Evolutionary conservation across 2,888 invertebrate species (phyloP).

Genomic region (Neuroscelio doddi): DNA sequence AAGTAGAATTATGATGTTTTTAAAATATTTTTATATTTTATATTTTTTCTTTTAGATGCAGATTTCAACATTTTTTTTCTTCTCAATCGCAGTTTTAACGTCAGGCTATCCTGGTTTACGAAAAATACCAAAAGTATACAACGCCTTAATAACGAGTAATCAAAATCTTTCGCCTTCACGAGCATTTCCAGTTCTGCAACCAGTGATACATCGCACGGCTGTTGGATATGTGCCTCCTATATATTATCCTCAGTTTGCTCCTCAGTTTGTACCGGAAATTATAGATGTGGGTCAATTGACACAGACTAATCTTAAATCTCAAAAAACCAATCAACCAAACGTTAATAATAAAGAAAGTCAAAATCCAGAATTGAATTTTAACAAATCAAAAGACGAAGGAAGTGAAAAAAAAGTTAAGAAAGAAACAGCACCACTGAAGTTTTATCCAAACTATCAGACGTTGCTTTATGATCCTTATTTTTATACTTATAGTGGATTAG

Average conservation of each 20-base stretch:
- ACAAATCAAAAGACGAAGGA: constrained; percentile 3
- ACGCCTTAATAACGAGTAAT: constrained; percentile 84
- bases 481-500: constrained; percentile 61
- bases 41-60: constrained; percentile 49
- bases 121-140: constrained; percentile 84
- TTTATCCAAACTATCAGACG: constrained; percentile 67
- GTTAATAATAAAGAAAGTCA: not conserved
- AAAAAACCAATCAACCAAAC: no score
- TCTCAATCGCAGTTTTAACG: constrained; percentile 49
- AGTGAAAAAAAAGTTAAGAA: constrained; percentile 32
- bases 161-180: constrained; percentile 84
- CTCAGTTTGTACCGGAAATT: constrained; percentile 56
- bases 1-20: no score
- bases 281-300: constrained; percentile 35
- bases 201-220: constrained; percentile 79
- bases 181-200: constrained; percentile 83
- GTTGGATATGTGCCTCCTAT: constrained; percentile 71
- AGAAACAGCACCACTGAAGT: constrained; percentile 50
- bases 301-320: constrained; percentile 5
- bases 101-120: constrained; percentile 73
- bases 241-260: constrained; percentile 60
- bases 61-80: constrained; percentile 8
- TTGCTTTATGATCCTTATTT: constrained; percentile 64
- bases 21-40: no score
- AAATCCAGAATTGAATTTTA: not conserved